These are phyloP conservation scores for Drosophila subobscura DNA, from an alignment of 1,140 invertebrate genomes.

Conservation along the genomic window DNA sequence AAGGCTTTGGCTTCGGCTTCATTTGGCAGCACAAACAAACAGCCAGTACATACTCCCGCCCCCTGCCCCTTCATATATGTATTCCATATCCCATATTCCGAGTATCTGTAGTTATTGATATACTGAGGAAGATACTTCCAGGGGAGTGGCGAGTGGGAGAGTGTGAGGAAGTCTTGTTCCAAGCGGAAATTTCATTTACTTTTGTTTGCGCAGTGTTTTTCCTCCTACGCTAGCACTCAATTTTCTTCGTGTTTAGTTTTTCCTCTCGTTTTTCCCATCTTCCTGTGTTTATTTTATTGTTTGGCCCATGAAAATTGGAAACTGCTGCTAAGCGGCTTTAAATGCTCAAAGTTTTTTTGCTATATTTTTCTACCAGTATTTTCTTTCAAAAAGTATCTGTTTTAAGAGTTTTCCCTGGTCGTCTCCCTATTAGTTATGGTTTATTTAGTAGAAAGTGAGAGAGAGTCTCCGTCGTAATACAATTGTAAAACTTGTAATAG, in stretches of 20 bases:
- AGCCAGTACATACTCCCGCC: background rate
- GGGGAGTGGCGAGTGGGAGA: slow-evolving; percentile 9
- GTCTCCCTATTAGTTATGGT: slow-evolving; percentile 71
- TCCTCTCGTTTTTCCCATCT: slow-evolving; percentile 1
- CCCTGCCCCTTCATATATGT: slow-evolving; percentile 8
- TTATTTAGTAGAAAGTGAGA: slow-evolving; percentile 64
- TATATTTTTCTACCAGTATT: slow-evolving; percentile 10
- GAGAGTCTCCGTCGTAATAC: slow-evolving; percentile 49
- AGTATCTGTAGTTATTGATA: slow-evolving; percentile 45
- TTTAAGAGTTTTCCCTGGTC: slow-evolving; percentile 33
- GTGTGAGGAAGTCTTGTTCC: background rate
- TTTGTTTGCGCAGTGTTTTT: slow-evolving; percentile 61
- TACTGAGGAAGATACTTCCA: slow-evolving; percentile 17
- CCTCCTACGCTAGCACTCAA: slow-evolving; percentile 48
- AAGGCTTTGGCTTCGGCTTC: background rate
- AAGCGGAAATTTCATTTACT: slow-evolving; percentile 79
- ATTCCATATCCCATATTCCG: background rate
- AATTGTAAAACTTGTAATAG: slow-evolving; percentile 78
- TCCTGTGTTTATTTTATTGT: slow-evolving; percentile 43
- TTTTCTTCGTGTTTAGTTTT: slow-evolving; percentile 49
- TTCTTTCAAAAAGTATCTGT: slow-evolving; percentile 17
- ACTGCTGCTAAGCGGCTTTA: slow-evolving; percentile 44
- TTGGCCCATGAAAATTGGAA: slow-evolving; percentile 22
- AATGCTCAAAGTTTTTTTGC: slow-evolving; percentile 37
- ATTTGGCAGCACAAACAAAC: slow-evolving; percentile 18